Evolutionary conservation across 2,113 vertebrate genomes (phyloP).

Genomic region (Xenopus laevis): DNA sequence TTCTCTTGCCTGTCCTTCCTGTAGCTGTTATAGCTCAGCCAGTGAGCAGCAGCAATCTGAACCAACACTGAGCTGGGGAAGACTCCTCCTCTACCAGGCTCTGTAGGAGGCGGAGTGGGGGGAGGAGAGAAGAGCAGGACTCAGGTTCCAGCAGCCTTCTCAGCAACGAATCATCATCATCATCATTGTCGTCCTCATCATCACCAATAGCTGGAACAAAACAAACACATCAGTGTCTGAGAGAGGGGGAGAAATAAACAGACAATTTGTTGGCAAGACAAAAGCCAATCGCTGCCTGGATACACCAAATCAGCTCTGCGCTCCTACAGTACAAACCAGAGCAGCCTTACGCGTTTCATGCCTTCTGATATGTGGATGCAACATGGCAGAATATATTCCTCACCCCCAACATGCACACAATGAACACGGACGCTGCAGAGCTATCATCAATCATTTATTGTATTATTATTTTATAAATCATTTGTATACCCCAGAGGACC

Average conservation of each 20-base stretch:
- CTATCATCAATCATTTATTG: too few species aligned
- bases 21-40: conserved; percentile 18
- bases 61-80: conserved; percentile 19
- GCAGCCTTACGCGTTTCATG: too few species aligned
- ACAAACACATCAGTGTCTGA: conserved; percentile 41
- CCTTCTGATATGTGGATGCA: too few species aligned
- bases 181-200: conserved; percentile 11
- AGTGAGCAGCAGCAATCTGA: conserved; percentile 36
- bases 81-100: conserved; percentile 27
- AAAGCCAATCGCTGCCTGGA: neutral
- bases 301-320: neutral
- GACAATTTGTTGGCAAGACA: conserved; percentile 22
- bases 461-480: too few species aligned
- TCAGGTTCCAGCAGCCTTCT: conserved; percentile 21
- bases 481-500: too few species aligned
- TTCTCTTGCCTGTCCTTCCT: conserved; percentile 1
- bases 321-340: neutral
- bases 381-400: too few species aligned
- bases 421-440: too few species aligned
- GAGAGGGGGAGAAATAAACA: neutral
- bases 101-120: conserved; percentile 26
- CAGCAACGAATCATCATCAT: conserved; percentile 15
- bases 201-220: conserved; percentile 34
- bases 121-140: neutral
- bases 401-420: too few species aligned